phyloP scores from a whole-genome alignment of 2,888 invertebrate species.

The Oeneis ivallda region DNA sequence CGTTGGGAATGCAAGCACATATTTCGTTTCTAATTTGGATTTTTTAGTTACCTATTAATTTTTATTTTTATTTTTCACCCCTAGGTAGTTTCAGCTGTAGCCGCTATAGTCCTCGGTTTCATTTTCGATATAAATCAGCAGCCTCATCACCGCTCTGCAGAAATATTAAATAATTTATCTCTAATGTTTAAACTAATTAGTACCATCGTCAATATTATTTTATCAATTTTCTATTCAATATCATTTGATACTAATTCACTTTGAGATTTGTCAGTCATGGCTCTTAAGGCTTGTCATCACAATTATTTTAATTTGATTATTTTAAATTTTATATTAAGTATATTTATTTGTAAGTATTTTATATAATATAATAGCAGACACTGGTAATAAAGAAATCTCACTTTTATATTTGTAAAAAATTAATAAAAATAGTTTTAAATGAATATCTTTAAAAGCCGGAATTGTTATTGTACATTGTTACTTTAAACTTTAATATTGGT shows the following conservation, averaged over 20 bases:
- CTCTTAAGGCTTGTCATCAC: too few relatives aligned
- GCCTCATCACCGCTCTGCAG: constrained; percentile 81
- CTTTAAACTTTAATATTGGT: too few relatives aligned
- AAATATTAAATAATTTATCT: constrained; percentile 82
- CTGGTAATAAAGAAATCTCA: too few relatives aligned
- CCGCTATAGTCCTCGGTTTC: constrained; percentile 82
- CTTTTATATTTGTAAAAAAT: too few relatives aligned
- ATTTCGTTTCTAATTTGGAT: constrained; percentile 44
- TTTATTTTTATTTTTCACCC: constrained; percentile 53
- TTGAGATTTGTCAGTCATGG: neutral
- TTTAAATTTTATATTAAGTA: too few relatives aligned
- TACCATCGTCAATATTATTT: constrained; percentile 82
- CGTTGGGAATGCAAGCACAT: neutral
- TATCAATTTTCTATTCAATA: constrained; percentile 80
- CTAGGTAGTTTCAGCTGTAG: constrained; percentile 82
- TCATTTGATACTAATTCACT: constrained; percentile 28
- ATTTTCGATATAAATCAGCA: constrained; percentile 83
- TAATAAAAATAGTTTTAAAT: too few relatives aligned
- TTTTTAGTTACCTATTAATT: constrained; percentile 45
- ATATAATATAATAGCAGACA: too few relatives aligned
- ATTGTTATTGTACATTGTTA: too few relatives aligned
- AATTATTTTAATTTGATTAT: too few relatives aligned
- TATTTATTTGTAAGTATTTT: too few relatives aligned
- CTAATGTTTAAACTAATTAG: constrained; percentile 82
- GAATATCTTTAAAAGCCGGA: too few relatives aligned